Conservation (phyloP, 1,140 invertebrate species). For the Alviniconcha marisindica region DNA sequence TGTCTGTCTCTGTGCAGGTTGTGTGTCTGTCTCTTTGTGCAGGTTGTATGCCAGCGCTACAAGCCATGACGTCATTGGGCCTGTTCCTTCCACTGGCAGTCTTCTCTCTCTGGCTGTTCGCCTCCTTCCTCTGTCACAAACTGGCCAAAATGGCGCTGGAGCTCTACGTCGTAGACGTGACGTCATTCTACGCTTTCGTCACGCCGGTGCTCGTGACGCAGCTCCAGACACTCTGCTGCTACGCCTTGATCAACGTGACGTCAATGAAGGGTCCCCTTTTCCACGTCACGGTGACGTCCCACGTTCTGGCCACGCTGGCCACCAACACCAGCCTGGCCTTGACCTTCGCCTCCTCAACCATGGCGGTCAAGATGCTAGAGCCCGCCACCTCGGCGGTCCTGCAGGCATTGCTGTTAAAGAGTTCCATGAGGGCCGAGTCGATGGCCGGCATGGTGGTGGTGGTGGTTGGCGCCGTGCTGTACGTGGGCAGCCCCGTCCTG, state of each 20-base stretch:
- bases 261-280: neutral
- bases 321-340: constrained; percentile 48
- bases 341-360: constrained; percentile 42
- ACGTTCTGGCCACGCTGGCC: constrained; percentile 42
- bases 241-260: neutral
- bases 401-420: constrained; percentile 22
- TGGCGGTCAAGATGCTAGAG: constrained; percentile 48
- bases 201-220: neutral
- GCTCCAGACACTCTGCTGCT: neutral
- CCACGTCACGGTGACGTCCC: neutral
- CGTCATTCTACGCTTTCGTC: neutral
- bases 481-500: neutral
- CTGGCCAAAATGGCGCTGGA: neutral
- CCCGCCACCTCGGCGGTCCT: constrained; percentile 41
- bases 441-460: constrained; percentile 34
- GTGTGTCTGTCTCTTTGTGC: no score
- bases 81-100: neutral
- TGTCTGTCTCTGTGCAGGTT: no score
- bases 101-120: neutral
- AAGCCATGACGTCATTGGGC: no score
- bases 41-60: no score
- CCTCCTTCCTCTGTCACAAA: constrained; percentile 5
- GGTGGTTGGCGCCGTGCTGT: constrained; percentile 38
- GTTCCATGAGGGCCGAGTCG: neutral
- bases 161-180: neutral